These are phyloP conservation scores for Eulithis prunata DNA, from an alignment of 2,888 invertebrate genomes.

Conservation along the genomic window DNA sequence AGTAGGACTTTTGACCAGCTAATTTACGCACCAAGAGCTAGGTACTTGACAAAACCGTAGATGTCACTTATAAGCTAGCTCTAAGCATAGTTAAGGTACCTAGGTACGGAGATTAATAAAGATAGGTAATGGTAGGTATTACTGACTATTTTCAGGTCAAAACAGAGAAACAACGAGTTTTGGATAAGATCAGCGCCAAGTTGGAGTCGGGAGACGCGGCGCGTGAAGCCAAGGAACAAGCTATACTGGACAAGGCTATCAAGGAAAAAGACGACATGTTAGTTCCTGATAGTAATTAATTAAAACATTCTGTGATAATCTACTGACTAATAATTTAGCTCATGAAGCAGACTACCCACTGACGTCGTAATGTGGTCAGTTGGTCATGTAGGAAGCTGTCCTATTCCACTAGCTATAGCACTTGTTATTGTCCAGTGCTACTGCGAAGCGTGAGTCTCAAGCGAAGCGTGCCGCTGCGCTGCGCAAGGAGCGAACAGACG, in stretches of 20 bases:
- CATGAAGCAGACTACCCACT: too few relatives aligned
- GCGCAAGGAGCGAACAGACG: constrained; percentile 55
- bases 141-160: constrained; percentile 53
- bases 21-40: too few relatives aligned
- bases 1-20: too few relatives aligned
- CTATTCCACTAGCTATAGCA: background rate
- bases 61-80: too few relatives aligned
- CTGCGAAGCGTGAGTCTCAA: constrained; percentile 64
- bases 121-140: background rate
- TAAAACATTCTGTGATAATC: too few relatives aligned
- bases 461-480: constrained; percentile 55
- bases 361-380: too few relatives aligned
- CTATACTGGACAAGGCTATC: constrained; percentile 76
- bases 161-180: constrained; percentile 66
- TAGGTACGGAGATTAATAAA: background rate
- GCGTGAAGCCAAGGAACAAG: constrained; percentile 72
- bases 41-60: too few relatives aligned
- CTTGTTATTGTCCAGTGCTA: constrained; percentile 1
- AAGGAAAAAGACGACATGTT: constrained; percentile 69
- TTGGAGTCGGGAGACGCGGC: constrained; percentile 71
- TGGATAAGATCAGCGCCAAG: constrained; percentile 74
- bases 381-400: too few relatives aligned
- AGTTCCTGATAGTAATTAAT: constrained; percentile 37
- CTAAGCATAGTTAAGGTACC: background rate
- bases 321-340: too few relatives aligned